Conservation (phyloP, 2,113 vertebrate genomes). For the Scomber japonicus region DNA sequence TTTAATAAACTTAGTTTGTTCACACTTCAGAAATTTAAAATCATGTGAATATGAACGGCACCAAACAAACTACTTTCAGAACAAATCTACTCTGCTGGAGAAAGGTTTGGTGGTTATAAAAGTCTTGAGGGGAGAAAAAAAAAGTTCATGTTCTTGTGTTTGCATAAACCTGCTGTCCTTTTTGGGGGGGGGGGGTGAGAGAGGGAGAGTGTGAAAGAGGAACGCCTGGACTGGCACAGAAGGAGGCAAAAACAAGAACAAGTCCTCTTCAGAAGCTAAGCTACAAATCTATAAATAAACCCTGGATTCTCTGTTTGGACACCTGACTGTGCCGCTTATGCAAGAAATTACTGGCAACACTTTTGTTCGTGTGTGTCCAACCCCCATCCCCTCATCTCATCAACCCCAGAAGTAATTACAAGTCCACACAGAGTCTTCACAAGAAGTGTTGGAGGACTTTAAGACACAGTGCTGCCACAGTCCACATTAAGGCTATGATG, state of each 20-base stretch:
- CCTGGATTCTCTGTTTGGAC: conserved; percentile 65
- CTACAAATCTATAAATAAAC: conserved; percentile 70
- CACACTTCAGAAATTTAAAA: neutral
- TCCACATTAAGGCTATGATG: neutral
- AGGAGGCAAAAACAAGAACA: conserved; percentile 16
- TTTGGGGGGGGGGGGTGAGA: neutral
- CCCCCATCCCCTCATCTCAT: conserved; percentile 1
- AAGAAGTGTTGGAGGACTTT: conserved; percentile 38
- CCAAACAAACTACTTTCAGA: neutral
- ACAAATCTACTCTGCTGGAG: neutral
- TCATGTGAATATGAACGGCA: neutral
- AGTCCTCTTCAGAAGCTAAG: conserved; percentile 42
- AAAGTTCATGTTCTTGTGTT: neutral
- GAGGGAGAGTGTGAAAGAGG: neutral
- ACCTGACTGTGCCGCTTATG: conserved; percentile 64
- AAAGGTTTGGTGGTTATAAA: neutral
- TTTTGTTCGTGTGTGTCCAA: conserved; percentile 49
- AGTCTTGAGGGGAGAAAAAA: neutral
- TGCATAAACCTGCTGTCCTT: neutral
- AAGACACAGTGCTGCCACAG: neutral
- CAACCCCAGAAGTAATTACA: conserved; percentile 47
- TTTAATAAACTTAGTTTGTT: neutral
- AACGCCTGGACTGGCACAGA: conserved; percentile 16
- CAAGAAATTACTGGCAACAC: conserved; percentile 64
- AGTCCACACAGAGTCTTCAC: conserved; percentile 31